Percentiles rank a stretch among this genome's conserved stretches.
Evolutionary conservation across 1,140 invertebrate species (phyloP).

Genomic region (Vollenhovia emeryi): DNA sequence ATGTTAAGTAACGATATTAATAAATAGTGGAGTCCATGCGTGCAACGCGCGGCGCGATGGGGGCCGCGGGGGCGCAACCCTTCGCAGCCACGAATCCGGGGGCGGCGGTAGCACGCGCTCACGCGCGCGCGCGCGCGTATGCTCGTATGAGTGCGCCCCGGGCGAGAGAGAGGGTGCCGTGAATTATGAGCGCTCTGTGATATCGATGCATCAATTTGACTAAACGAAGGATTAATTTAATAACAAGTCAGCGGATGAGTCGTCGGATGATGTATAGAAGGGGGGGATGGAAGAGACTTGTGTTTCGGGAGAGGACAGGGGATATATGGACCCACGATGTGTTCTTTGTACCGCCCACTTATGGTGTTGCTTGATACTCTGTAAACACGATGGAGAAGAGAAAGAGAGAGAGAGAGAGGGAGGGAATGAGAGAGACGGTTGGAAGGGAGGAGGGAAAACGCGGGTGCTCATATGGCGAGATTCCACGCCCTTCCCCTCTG

Average conservation of each 20-base stretch:
- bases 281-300: constrained; percentile 71
- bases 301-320: constrained; percentile 31
- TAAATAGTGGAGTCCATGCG: constrained; percentile 69
- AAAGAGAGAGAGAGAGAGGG: neutral
- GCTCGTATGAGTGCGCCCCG: constrained; percentile 62
- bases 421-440: neutral
- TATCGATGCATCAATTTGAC: constrained; percentile 86
- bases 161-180: constrained; percentile 78
- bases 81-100: constrained; percentile 54
- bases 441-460: too few species aligned
- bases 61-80: constrained; percentile 54
- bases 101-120: constrained; percentile 40
- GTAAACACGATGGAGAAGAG: constrained; percentile 31
- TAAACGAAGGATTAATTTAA: constrained; percentile 86
- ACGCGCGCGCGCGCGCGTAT: constrained; percentile 46
- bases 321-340: constrained; percentile 44
- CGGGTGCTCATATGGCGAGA: constrained; percentile 35
- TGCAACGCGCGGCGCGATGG: constrained; percentile 57
- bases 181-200: constrained; percentile 85
- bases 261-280: constrained; percentile 81
- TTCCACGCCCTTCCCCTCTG: constrained; percentile 4
- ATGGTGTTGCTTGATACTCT: constrained; percentile 50
- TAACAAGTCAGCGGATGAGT: constrained; percentile 84
- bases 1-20: constrained; percentile 79
- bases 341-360: constrained; percentile 55